Percentiles rank a stretch among this genome's conserved stretches.
Evolutionary conservation across 2,113 vertebrate species (phyloP).

Genomic region (Tringa solitaria): DNA sequence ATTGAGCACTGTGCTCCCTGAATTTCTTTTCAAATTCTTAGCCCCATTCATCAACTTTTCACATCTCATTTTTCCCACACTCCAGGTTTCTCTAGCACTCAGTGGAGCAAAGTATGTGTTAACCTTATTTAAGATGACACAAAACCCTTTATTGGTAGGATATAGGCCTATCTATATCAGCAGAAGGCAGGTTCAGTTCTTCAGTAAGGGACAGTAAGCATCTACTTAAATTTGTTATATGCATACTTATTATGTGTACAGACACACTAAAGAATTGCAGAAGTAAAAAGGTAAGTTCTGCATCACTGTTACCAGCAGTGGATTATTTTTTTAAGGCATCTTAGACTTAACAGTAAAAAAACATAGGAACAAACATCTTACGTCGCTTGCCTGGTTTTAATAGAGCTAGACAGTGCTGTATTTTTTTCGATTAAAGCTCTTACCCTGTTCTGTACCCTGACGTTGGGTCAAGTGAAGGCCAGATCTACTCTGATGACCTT

Average conservation of each 20-base stretch:
- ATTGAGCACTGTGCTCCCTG: rapidly evolving
- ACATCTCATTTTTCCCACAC: background rate
- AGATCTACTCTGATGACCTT: background rate
- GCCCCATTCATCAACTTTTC: background rate
- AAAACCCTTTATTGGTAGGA: rapidly evolving
- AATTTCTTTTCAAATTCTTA: background rate
- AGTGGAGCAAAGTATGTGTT: rapidly evolving
- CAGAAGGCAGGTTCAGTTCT: background rate
- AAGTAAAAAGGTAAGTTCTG: background rate
- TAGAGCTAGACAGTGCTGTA: background rate
- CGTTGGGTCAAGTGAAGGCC: background rate
- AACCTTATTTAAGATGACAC: background rate
- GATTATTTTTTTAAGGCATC: background rate
- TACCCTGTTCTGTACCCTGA: background rate
- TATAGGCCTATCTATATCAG: background rate
- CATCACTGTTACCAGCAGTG: background rate
- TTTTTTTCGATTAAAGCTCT: background rate
- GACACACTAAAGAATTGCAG: background rate
- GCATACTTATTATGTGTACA: background rate
- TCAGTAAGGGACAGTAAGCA: background rate
- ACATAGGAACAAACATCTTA: background rate
- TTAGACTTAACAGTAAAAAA: background rate
- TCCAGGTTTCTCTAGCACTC: background rate
- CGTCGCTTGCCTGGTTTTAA: background rate
- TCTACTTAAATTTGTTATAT: background rate